phyloP scores from a whole-genome alignment of 2,888 invertebrate species.

The Euzophera pinguis region DNA sequence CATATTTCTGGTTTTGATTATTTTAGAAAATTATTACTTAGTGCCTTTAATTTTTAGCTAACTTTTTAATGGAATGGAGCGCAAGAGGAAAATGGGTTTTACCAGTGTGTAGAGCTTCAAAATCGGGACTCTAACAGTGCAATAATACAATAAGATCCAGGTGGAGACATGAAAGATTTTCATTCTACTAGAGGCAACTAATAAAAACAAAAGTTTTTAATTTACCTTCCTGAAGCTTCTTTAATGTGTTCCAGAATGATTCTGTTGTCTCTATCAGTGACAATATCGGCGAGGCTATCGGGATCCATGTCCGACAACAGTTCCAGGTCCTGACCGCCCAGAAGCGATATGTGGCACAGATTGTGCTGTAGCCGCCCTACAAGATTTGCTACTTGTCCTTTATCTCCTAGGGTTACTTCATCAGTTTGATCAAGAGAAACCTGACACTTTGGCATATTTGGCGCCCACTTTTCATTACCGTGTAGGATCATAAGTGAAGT shows the following conservation, averaged over 20 bases:
- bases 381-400: slow-evolving; percentile 84
- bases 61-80: no score
- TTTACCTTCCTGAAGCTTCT: slow-evolving; percentile 89
- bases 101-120: no score
- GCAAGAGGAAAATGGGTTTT: no score
- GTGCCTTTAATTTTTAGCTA: no score
- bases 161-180: no score
- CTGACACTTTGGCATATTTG: slow-evolving; percentile 81
- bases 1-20: no score
- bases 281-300: slow-evolving; percentile 90
- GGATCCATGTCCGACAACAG: slow-evolving; percentile 94
- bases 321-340: slow-evolving; percentile 91
- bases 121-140: no score
- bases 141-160: no score
- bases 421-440: slow-evolving; percentile 81
- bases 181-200: no score
- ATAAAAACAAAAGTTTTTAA: background rate
- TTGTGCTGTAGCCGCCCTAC: slow-evolving; percentile 90
- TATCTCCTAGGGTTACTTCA: slow-evolving; percentile 71
- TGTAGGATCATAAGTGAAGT: slow-evolving; percentile 91
- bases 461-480: slow-evolving; percentile 87
- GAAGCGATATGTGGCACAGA: slow-evolving; percentile 89
- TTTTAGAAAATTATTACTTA: no score
- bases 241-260: slow-evolving; percentile 89
- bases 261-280: slow-evolving; percentile 85